Conservation (phyloP, 2,113 vertebrate species). For the Oreochromis niloticus region DNA sequence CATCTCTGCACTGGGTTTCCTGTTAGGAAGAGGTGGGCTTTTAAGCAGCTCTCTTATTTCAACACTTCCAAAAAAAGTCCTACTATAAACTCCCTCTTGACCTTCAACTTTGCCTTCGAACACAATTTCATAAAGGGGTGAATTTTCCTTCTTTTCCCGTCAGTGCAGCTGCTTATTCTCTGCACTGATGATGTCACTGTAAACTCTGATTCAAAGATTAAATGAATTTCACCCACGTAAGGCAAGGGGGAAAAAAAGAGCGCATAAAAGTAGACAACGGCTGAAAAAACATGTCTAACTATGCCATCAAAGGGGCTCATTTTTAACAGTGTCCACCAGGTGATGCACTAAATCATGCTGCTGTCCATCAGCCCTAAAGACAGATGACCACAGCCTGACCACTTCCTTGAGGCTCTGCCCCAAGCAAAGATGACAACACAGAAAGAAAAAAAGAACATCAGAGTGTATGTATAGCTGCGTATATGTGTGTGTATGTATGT, state of each 20-base stretch:
- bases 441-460: neutral
- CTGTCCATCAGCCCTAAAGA: conserved; percentile 22
- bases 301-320: neutral
- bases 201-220: neutral
- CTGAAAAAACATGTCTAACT: neutral
- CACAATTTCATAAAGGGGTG: neutral
- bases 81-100: neutral
- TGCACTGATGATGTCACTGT: neutral
- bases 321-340: conserved; percentile 63
- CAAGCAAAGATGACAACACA: neutral
- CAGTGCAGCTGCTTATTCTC: neutral
- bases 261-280: neutral
- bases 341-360: conserved; percentile 65
- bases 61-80: neutral
- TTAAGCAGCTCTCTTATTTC: conserved; percentile 4
- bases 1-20: conserved; percentile 24
- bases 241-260: neutral
- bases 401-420: neutral
- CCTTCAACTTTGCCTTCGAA: neutral
- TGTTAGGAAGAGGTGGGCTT: conserved; percentile 25
- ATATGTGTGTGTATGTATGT: neutral
- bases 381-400: conserved; percentile 11
- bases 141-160: neutral
- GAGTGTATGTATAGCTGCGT: neutral
- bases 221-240: neutral